phyloP scores from a whole-genome alignment of 2,797 vertebrate genomes.

The Betta splendens region DNA sequence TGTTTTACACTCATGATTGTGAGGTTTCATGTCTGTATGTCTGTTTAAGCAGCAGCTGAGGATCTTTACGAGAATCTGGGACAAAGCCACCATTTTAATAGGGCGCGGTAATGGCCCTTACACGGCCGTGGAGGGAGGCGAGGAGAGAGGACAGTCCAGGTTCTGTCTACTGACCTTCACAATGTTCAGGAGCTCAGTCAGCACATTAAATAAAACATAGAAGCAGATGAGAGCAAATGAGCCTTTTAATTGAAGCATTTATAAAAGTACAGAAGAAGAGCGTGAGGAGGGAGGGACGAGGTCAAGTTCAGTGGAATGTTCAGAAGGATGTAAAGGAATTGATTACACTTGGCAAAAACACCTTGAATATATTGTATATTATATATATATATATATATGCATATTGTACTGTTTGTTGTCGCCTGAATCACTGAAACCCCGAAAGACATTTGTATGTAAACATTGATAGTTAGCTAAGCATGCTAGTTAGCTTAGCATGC shows the following conservation, averaged over 20 bases:
- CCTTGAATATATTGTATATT: no score
- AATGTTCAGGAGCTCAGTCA: constrained; percentile 26
- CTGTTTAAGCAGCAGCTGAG: constrained; percentile 28
- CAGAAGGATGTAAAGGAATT: no score
- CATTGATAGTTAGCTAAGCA: no score
- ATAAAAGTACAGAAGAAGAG: constrained; percentile 61
- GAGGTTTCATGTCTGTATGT: constrained; percentile 43
- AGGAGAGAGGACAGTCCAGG: constrained; percentile 12
- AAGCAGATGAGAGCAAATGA: constrained; percentile 80
- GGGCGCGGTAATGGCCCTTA: constrained; percentile 74
- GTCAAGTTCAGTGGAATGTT: constrained; percentile 30
- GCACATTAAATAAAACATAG: constrained; percentile 59
- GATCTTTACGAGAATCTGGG: constrained; percentile 56
- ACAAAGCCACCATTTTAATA: constrained; percentile 66
- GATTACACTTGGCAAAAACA: no score
- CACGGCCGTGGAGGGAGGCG: constrained; percentile 12
- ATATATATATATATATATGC: no score
- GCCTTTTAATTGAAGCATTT: constrained; percentile 76
- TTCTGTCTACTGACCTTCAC: constrained; percentile 75
- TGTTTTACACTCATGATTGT: not conserved
- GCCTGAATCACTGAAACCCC: no score
- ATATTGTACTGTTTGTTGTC: no score
- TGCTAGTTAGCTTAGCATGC: no score
- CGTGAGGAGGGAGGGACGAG: not conserved
- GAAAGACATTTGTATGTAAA: no score